phyloP scores from a whole-genome alignment of 2,113 vertebrate species.

The Mellivora capensis region DNA sequence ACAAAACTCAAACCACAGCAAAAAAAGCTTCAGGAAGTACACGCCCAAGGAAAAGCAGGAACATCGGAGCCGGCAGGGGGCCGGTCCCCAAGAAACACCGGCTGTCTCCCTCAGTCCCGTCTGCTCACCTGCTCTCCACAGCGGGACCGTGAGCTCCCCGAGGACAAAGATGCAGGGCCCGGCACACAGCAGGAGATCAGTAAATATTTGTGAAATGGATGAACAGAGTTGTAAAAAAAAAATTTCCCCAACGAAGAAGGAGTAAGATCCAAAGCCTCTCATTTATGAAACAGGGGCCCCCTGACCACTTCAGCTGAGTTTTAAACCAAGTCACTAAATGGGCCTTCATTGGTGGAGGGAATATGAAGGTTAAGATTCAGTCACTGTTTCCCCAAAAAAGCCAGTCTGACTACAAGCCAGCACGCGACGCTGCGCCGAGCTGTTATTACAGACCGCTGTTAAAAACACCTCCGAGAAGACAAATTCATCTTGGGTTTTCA shows the following conservation, averaged over 20 bases:
- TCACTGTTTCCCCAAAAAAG: neutral
- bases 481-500: neutral
- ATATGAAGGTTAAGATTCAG: neutral
- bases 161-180: neutral
- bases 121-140: neutral
- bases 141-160: fast-evolving
- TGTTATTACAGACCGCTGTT: neutral
- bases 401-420: neutral
- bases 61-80: neutral
- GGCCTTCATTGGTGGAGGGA: too few relatives aligned
- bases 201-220: too few relatives aligned
- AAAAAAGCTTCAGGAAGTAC: neutral
- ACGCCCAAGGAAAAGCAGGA: neutral
- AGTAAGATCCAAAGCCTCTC: neutral
- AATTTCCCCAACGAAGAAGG: too few relatives aligned
- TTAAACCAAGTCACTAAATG: neutral
- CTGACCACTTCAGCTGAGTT: neutral
- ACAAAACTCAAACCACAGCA: neutral
- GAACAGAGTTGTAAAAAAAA: neutral
- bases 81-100: neutral
- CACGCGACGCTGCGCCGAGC: neutral
- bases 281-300: neutral
- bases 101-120: neutral
- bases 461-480: neutral
- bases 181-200: neutral